These are phyloP conservation scores for Busseola fusca DNA, from an alignment of 2,888 invertebrate genomes.

Conservation along the genomic window DNA sequence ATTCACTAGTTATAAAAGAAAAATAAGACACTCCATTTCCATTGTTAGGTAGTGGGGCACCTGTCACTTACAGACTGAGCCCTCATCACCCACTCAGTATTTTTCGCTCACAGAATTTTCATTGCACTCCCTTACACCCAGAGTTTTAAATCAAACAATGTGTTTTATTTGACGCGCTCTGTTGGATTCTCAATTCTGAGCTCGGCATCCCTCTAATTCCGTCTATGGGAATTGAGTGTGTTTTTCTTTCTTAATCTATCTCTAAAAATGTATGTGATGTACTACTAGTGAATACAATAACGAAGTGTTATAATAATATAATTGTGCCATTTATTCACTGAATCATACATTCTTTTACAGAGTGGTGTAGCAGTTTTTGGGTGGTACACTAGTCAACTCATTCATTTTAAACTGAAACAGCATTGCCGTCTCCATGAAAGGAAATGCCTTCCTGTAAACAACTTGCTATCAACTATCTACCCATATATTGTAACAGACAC, in stretches of 20 bases:
- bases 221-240: neutral
- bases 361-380: constrained; percentile 90
- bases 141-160: neutral
- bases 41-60: neutral
- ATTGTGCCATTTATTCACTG: neutral
- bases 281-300: neutral
- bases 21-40: neutral
- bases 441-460: constrained; percentile 65
- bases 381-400: constrained; percentile 90
- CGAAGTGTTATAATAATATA: neutral
- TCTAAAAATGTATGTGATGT: no score
- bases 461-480: constrained; percentile 68
- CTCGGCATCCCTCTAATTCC: neutral
- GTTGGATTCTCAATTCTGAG: neutral
- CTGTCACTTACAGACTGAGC: neutral
- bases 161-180: neutral
- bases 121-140: neutral
- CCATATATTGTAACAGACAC: constrained; percentile 69
- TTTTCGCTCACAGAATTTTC: neutral
- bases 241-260: neutral
- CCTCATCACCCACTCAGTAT: neutral
- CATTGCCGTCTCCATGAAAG: constrained; percentile 63
- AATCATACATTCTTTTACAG: constrained; percentile 74
- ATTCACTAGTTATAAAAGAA: neutral
- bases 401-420: constrained; percentile 80